phyloP scores from a whole-genome alignment of 2,888 invertebrate genomes.

The Dioctria linearis region DNA sequence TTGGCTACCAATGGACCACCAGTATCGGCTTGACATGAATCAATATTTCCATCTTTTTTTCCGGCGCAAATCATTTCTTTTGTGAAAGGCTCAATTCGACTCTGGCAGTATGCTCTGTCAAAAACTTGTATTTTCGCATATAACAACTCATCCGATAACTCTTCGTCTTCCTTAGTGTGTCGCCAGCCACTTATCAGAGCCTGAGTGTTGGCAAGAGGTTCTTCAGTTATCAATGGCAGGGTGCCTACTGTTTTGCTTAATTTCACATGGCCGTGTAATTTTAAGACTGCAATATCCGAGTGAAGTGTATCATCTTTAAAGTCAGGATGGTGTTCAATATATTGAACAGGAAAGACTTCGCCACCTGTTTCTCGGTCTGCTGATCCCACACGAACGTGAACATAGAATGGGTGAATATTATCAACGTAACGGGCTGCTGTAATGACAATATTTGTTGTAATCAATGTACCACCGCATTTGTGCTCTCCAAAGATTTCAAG shows the following conservation, averaged over 20 bases:
- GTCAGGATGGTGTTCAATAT: not conserved
- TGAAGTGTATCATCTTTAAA: not conserved
- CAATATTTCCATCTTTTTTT: not conserved
- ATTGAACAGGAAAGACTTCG: not conserved
- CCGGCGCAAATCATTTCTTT: constrained; percentile 29
- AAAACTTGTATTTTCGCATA: not conserved
- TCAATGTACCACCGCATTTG: not conserved
- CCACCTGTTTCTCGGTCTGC: not conserved
- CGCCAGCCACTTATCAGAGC: constrained; percentile 4
- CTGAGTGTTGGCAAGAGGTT: not conserved
- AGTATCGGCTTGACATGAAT: constrained; percentile 8
- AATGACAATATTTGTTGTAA: not conserved
- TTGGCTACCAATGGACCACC: not conserved
- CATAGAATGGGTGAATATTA: not conserved
- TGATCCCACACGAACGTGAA: not conserved
- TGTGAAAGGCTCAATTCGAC: not conserved
- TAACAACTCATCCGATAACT: not conserved
- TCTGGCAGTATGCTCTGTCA: not conserved
- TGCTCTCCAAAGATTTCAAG: not conserved
- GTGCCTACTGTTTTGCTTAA: not conserved
- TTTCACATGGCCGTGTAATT: not conserved
- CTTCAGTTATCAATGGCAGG: not conserved
- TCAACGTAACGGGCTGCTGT: not conserved
- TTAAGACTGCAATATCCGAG: not conserved
- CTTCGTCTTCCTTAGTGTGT: not conserved